Percentiles rank a stretch among this genome's conserved stretches.
These are phyloP conservation scores for Dicyrtomina minuta DNA, from an alignment of 2,888 invertebrate species.

Conservation along the genomic window DNA sequence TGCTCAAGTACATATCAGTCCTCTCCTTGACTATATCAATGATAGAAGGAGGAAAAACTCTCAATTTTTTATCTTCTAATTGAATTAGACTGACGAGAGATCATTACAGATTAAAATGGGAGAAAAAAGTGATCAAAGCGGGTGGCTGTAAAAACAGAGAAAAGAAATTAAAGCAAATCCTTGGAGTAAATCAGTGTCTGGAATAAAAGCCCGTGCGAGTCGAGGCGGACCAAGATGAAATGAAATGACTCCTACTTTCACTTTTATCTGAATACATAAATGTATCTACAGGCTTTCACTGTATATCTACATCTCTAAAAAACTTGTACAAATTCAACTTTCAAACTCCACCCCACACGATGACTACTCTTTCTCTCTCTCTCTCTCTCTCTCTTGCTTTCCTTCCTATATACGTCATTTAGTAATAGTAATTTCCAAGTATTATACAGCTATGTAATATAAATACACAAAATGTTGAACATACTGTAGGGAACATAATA, in stretches of 20 bases:
- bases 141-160: constrained; percentile 53
- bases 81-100: constrained; percentile 53
- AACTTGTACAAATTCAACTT: neutral
- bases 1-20: too few relatives aligned
- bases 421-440: too few relatives aligned
- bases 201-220: constrained; percentile 43
- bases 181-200: constrained; percentile 54
- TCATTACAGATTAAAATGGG: constrained; percentile 54
- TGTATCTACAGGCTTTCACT: too few relatives aligned
- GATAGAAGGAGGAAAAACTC: constrained; percentile 29
- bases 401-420: neutral
- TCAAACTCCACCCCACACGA: neutral
- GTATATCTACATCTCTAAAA: too few relatives aligned
- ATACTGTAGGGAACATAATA: neutral
- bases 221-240: constrained; percentile 39
- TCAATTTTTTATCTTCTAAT: constrained; percentile 49
- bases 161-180: constrained; percentile 54
- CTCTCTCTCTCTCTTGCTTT: neutral
- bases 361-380: neutral
- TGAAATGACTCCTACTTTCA: constrained; percentile 22
- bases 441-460: neutral
- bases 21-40: constrained; percentile 16
- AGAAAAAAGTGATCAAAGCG: constrained; percentile 53
- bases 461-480: neutral
- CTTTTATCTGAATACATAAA: neutral